Conservation (phyloP, 2,888 invertebrate genomes). For the Drosophila sordidapex region DNA sequence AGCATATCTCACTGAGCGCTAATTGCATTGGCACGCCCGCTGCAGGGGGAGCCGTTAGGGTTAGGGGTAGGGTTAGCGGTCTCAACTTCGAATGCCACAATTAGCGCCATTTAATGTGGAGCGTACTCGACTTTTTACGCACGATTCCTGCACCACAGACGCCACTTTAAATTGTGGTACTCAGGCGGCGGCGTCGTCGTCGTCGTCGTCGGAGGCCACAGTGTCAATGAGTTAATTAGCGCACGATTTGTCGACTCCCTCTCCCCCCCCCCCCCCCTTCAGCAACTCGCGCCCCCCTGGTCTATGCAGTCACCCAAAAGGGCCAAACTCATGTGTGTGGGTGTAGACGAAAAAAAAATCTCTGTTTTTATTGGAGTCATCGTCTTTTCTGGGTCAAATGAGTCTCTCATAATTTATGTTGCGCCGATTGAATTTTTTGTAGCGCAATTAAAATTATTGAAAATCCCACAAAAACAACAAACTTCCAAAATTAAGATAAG, state of each 20-base stretch:
- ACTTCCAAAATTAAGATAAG: constrained; percentile 36
- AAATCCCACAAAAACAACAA: constrained; percentile 35
- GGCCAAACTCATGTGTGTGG: constrained; percentile 28
- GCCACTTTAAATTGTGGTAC: constrained; percentile 60
- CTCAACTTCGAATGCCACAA: constrained; percentile 67
- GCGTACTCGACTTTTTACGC: constrained; percentile 77
- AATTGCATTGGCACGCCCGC: constrained; percentile 75
- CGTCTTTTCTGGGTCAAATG: constrained; percentile 70
- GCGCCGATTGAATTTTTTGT: constrained; percentile 73
- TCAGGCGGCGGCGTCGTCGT: background rate
- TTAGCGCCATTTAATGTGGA: constrained; percentile 81
- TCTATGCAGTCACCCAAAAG: constrained; percentile 13
- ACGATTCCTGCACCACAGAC: constrained; percentile 75
- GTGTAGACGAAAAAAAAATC: constrained; percentile 54
- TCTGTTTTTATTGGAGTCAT: constrained; percentile 67
- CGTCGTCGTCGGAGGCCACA: constrained; percentile 56
- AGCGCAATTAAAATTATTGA: constrained; percentile 75
- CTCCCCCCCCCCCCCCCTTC: constrained; percentile 4
- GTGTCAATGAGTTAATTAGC: constrained; percentile 80
- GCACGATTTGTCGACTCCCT: constrained; percentile 70
- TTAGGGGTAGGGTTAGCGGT: constrained; percentile 2
- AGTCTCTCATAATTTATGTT: constrained; percentile 68
- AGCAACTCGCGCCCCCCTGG: background rate
- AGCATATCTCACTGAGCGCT: constrained; percentile 56
- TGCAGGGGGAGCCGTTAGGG: background rate